Conservation (phyloP, 2,113 vertebrate species). For the Lathamus discolor region DNA sequence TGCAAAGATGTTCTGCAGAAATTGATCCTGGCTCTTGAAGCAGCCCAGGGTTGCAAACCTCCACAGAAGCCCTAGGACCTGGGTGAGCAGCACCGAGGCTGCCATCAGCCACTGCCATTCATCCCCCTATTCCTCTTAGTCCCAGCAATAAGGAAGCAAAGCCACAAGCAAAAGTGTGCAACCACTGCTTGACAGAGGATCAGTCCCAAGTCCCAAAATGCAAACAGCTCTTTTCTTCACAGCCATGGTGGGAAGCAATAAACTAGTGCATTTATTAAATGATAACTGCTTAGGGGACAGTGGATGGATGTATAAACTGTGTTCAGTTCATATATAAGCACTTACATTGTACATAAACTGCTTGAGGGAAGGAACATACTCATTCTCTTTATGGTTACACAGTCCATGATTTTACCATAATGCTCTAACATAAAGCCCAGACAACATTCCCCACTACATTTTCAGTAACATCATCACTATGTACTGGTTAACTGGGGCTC, state of each 20-base stretch:
- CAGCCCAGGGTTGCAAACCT: background rate
- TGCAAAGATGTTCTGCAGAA: background rate
- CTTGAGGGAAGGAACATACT: background rate
- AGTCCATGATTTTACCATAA: background rate
- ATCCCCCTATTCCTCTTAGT: background rate
- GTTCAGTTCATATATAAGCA: background rate
- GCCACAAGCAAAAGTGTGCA: background rate
- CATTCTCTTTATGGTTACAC: constrained; percentile 11
- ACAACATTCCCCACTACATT: background rate
- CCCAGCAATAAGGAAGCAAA: background rate
- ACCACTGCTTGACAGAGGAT: background rate
- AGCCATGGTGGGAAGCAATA: background rate
- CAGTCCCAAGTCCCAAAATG: background rate
- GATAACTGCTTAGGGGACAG: background rate
- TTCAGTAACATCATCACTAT: background rate
- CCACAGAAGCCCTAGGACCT: background rate
- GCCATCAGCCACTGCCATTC: background rate
- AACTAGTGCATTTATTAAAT: background rate
- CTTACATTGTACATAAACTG: background rate
- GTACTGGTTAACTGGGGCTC: background rate
- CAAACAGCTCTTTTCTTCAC: background rate
- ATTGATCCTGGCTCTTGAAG: background rate
- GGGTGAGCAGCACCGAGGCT: background rate
- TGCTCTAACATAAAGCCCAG: background rate
- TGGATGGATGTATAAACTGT: background rate